A percentile compares a stretch with the other conserved stretches of the same genome.
Evolutionary conservation across 2,888 invertebrate genomes (phyloP).

Genomic region (Emmelina monodactyla): DNA sequence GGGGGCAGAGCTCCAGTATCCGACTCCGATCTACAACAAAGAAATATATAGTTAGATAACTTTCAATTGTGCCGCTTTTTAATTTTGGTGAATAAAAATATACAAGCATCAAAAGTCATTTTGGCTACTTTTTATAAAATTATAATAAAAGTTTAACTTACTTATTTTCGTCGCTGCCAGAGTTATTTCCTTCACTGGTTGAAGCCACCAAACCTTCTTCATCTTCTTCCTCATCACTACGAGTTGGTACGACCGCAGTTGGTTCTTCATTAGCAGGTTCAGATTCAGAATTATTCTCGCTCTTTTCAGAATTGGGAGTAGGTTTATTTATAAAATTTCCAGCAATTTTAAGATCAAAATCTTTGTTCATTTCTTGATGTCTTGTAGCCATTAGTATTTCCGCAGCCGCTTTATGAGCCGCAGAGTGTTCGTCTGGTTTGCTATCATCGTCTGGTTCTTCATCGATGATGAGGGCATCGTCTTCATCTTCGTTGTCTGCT

Average conservation of each 20-base stretch:
- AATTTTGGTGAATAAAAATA: too few species aligned
- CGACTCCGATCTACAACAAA: conserved; percentile 69
- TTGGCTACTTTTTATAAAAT: too few species aligned
- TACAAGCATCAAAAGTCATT: too few species aligned
- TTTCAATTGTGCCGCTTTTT: too few species aligned
- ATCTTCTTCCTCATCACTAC: conserved; percentile 72
- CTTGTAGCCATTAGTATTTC: conserved; percentile 64
- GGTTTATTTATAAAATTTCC: conserved; percentile 67
- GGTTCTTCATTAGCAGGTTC: conserved; percentile 26
- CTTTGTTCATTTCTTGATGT: conserved; percentile 52
- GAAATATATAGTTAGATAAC: too few species aligned
- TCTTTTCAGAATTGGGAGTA: conserved; percentile 23
- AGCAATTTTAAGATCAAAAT: conserved; percentile 62
- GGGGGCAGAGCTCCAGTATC: conserved; percentile 64
- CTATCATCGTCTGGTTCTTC: conserved; percentile 58
- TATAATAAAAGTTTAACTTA: conserved; percentile 36
- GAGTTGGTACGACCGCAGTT: conserved; percentile 34
- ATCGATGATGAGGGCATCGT: conserved; percentile 73
- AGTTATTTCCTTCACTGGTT: conserved; percentile 83
- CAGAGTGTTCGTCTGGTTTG: conserved; percentile 40
- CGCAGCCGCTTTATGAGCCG: conserved; percentile 65
- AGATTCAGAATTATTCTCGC: conserved; percentile 47
- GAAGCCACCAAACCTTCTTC: conserved; percentile 84
- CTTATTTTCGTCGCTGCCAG: conserved; percentile 84
- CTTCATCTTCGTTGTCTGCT: conserved; percentile 71